Evolutionary conservation across 2,888 invertebrate species (phyloP).

Genomic region (Alviniconcha strummeri): DNA sequence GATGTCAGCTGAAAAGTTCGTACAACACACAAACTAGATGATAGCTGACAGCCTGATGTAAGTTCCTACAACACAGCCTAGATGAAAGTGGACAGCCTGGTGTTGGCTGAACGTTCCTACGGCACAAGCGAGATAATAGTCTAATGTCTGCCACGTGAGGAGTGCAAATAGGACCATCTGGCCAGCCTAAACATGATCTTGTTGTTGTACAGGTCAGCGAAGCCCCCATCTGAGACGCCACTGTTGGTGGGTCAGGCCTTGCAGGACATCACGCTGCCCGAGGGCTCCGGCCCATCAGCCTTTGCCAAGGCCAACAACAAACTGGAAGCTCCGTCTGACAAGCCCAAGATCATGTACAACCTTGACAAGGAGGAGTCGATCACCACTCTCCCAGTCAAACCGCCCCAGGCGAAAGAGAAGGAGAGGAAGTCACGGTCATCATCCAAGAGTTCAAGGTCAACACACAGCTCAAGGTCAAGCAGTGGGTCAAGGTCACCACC

Average conservation of each 20-base stretch:
- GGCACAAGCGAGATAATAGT: too few relatives aligned
- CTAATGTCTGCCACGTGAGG: too few relatives aligned
- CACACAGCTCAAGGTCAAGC: slow-evolving; percentile 29
- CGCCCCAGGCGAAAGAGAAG: slow-evolving; percentile 31
- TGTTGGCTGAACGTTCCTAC: too few relatives aligned
- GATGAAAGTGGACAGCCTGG: too few relatives aligned
- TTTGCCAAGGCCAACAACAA: not conserved
- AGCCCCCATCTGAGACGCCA: not conserved
- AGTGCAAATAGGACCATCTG: too few relatives aligned
- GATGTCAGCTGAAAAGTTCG: too few relatives aligned
- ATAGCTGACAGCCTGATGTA: too few relatives aligned
- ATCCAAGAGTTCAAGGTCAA: slow-evolving; percentile 40
- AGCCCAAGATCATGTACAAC: slow-evolving; percentile 30
- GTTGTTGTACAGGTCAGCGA: too few relatives aligned
- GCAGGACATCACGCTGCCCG: slow-evolving; percentile 17
- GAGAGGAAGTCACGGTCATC: slow-evolving; percentile 38
- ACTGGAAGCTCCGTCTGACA: not conserved
- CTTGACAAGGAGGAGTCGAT: slow-evolving; percentile 35
- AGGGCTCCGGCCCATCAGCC: not conserved
- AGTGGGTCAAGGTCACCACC: slow-evolving; percentile 46
- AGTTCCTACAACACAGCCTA: too few relatives aligned
- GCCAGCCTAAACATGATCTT: too few relatives aligned
- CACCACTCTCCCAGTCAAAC: slow-evolving; percentile 46
- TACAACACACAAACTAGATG: too few relatives aligned
- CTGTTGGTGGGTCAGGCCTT: not conserved